Base-by-base conservation (phyloP, 1,140 invertebrate genomes). In the Lethocerus indicus region DNA sequence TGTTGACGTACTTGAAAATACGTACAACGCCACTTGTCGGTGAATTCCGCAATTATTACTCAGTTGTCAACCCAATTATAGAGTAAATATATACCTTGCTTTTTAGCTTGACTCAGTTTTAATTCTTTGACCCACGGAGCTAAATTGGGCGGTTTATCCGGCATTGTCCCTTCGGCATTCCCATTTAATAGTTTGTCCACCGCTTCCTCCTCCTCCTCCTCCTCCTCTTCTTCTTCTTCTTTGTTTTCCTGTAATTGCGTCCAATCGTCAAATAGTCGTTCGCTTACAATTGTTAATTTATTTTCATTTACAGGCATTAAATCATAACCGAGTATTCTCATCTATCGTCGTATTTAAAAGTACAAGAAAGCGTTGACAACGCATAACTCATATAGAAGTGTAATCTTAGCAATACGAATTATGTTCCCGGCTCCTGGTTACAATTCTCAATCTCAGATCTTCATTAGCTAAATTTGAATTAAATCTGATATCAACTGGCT, bases 21-120 rank as follows among this genome's bases (percentile, higher is more conserved):
- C 9, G n/a, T 9, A 32, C n/a, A 32, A 9, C 9, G n/a, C 9
- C 9, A 9, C 9, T 32, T n/a, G 9, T 9, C 9, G 29, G 29
- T 32, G n/a, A 9, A n/a, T 9, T 9, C 29, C n/a, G n/a, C 9
- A n/a, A 32, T 9, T 9, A 32, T 32, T 9, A 32, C 9, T 32
- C 9, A 32, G 9, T 9, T 32, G n/a, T 9, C 29, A 32, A 32
- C 29, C 7, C 29, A 32, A 9, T 9, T 32, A 32, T 32, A 32
- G 29, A 32, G n/a, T 32, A 32, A 32, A 9, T 3, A 41, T 3
- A 2, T 41, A 41, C 20, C 20, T 41, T 41, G 39, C 13, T 62
- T 61, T 25, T 58, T 59, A 7, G 60, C 61, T 46, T 62, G 61
- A 41, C 56, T 62, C 45, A 60, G 52, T 40, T 61, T 61, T 5